Percentiles rank a stretch among this genome's conserved stretches.
Evolutionary conservation across 2,888 invertebrate species (phyloP).

Genomic region (Hoplodrina blanda): DNA sequence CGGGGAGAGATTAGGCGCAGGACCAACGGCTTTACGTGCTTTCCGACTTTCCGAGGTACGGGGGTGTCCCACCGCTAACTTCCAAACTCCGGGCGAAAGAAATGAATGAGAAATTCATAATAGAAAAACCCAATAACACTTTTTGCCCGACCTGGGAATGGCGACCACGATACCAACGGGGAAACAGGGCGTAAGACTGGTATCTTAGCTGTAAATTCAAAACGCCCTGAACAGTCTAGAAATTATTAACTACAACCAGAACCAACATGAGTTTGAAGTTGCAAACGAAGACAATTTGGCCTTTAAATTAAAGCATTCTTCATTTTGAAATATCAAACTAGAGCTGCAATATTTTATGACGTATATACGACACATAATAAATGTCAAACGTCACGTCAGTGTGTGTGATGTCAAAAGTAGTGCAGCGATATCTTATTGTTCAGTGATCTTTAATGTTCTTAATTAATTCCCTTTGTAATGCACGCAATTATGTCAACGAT

Average conservation of each 20-base stretch:
- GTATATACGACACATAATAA: constrained; percentile 39
- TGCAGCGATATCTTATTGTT: constrained; percentile 46
- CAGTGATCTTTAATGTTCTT: constrained; percentile 44
- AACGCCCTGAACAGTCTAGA: neutral
- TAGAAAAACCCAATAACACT: no score
- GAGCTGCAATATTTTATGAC: constrained; percentile 19
- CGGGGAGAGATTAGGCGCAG: no score
- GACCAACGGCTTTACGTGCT: no score
- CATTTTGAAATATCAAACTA: constrained; percentile 26
- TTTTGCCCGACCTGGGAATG: no score
- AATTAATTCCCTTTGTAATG: constrained; percentile 37
- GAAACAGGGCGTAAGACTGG: no score
- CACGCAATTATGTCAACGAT: constrained; percentile 37
- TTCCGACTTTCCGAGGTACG: no score
- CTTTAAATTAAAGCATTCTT: neutral
- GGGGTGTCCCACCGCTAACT: no score
- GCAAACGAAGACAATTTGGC: neutral
- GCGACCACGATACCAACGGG: no score
- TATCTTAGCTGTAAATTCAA: neutral
- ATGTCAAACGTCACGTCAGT: constrained; percentile 41
- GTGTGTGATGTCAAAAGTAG: constrained; percentile 24
- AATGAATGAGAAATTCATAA: no score
- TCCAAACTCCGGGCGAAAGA: no score
- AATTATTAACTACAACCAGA: neutral
- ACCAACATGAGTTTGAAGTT: neutral